Conservation (phyloP, 1,140 invertebrate genomes). For the Drosophila simulans region DNA sequence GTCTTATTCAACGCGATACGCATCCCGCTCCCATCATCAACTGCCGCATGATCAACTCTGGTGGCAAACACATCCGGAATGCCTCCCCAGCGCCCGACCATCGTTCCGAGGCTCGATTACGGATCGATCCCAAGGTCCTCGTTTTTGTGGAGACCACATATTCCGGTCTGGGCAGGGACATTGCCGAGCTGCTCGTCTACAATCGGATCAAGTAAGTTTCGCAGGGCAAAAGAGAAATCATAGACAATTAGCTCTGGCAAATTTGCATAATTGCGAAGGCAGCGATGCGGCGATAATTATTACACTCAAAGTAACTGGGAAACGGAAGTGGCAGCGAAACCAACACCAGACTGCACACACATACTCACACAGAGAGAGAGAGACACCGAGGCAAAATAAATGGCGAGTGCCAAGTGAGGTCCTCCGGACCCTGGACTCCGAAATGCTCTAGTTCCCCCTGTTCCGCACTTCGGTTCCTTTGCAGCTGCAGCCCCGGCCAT, state of each 20-base stretch:
- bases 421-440: conserved; percentile 36
- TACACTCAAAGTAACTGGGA: conserved; percentile 67
- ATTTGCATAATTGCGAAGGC: conserved; percentile 79
- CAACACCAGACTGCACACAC: conserved; percentile 46
- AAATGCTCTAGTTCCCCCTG: conserved; percentile 19
- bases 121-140: conserved; percentile 96
- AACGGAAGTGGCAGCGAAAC: conserved; percentile 72
- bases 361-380: background rate
- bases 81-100: conserved; percentile 89
- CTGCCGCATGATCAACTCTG: conserved; percentile 88
- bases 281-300: conserved; percentile 70
- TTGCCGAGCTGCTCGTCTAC: conserved; percentile 96
- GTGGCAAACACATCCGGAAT: conserved; percentile 86
- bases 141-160: conserved; percentile 98
- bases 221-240: conserved; percentile 55
- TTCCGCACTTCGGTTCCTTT: background rate
- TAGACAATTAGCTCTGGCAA: conserved; percentile 73
- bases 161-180: conserved; percentile 94
- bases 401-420: conserved; percentile 56
- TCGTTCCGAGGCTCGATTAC: conserved; percentile 91
- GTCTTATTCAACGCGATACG: conserved; percentile 90
- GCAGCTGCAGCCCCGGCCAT: conserved; percentile 48
- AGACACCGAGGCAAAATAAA: conserved; percentile 34
- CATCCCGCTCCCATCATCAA: conserved; percentile 92
- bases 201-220: conserved; percentile 95